Evolutionary conservation across 2,797 vertebrate genomes (phyloP).

Genomic region (Smutsia gigantea): DNA sequence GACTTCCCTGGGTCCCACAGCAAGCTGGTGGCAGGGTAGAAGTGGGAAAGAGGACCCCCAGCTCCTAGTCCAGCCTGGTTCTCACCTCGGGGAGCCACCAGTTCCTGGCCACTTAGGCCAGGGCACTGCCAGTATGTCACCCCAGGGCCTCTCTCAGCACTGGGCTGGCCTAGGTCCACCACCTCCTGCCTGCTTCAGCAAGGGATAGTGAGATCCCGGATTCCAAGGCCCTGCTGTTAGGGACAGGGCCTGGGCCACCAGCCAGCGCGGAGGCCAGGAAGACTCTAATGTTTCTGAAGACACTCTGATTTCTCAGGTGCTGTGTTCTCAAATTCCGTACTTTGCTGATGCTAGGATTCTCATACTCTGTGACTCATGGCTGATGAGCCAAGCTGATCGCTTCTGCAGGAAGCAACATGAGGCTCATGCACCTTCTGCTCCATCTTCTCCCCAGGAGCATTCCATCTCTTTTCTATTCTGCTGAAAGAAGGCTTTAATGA

Average conservation of each 20-base stretch:
- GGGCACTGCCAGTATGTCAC: fast-evolving
- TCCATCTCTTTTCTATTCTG: neutral
- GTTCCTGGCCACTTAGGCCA: neutral
- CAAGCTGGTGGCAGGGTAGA: fast-evolving
- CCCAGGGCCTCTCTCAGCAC: neutral
- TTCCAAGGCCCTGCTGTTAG: neutral
- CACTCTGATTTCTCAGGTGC: neutral
- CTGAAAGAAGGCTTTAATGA: neutral
- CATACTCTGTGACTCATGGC: fast-evolving
- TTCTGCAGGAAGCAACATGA: neutral
- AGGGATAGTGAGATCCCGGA: neutral
- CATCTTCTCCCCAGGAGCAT: neutral
- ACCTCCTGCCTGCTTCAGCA: neutral
- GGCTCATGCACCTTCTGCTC: neutral
- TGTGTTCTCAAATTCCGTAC: neutral
- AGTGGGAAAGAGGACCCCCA: neutral
- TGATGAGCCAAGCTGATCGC: neutral
- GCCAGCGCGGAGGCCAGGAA: neutral
- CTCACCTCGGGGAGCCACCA: neutral
- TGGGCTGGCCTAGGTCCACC: neutral
- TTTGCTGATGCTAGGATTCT: neutral
- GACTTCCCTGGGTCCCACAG: neutral
- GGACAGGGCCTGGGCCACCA: too few relatives aligned
- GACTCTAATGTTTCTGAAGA: neutral
- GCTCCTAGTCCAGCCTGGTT: neutral